Base-by-base conservation (phyloP, 2,888 invertebrate genomes). In the Tachina grossa region DNA sequence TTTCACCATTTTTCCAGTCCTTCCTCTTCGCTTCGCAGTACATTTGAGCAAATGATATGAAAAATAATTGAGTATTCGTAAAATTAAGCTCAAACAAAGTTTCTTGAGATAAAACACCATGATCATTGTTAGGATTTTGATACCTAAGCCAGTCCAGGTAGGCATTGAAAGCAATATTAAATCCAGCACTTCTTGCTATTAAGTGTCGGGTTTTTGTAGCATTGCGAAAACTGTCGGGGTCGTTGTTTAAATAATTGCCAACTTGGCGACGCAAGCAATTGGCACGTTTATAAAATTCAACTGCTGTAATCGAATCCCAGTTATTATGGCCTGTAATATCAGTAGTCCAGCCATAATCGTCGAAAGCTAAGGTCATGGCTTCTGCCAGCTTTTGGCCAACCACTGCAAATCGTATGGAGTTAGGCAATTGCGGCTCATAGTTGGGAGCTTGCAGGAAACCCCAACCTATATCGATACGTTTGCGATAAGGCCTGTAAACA, bases 1-100 rank as follows among this genome's bases (percentile, higher is more conserved):
- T 9, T 41, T 72, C 22, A 1, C 43, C 6, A 10, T 49, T 16
- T 39, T 51, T 65, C 16, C 22, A 19, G 2, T 16, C 9, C 31
- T 65, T 69, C 10, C 87, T 85, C 0, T 83, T 88, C 0, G 88
- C 87, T 4, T 82, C 86, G 59, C 92, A 92, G 14, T 89, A 87
- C 69, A 89, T 89, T 83, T 92, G 92, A 2, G 92, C 91, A 82
- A 88, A 92, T 43, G 90, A 85, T 13, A 92, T 69, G 9, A 92
- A 92, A 65, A 92, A 92, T 1, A 92, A 86, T 41, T 90, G 92
- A 1, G 92, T 92, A 43, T 92, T 92, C 2, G 92, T 89, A 43
- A 89, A 90, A 61, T 92, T 89, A 0, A 92, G 81, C 0, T 88
- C 89, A 0, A 91, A 88, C 6, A 92, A 76, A 0, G 92, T 92